These are phyloP conservation scores for Sebastes steindachneri DNA, from an alignment of 2,797 vertebrate genomes.

Conservation along the genomic window DNA sequence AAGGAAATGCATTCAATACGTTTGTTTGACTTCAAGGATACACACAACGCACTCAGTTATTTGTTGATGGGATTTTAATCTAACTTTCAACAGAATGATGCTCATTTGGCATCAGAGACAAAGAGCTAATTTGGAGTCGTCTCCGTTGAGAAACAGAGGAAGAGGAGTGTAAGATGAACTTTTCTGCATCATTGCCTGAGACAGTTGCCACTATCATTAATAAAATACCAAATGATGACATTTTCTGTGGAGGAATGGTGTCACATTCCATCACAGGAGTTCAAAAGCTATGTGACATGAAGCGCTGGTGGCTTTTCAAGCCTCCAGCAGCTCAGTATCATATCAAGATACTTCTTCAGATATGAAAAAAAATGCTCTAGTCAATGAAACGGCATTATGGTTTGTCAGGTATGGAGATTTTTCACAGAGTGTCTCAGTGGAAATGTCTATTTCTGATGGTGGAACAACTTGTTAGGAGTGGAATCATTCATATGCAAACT, in stretches of 20 bases:
- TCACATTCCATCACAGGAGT: background rate
- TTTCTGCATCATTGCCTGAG: slow-evolving; percentile 1
- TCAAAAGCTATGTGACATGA: background rate
- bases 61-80: background rate
- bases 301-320: background rate
- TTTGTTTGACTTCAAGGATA: background rate
- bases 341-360: background rate
- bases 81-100: background rate
- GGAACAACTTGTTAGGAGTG: background rate
- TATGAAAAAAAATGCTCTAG: background rate
- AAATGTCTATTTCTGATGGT: slow-evolving; percentile 3
- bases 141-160: background rate
- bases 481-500: slow-evolving; percentile 13
- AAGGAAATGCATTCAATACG: background rate
- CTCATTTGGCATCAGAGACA: background rate
- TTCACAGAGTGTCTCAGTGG: background rate
- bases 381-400: background rate
- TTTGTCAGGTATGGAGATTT: slow-evolving; percentile 3
- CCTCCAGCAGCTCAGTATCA: background rate
- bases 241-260: background rate
- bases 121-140: background rate
- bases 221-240: slow-evolving; percentile 20
- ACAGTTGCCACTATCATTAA: background rate
- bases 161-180: background rate
- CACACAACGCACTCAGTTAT: too few species aligned